Evolutionary conservation across 2,888 invertebrate species (phyloP).

Genomic region (Prenolepis imparis): DNA sequence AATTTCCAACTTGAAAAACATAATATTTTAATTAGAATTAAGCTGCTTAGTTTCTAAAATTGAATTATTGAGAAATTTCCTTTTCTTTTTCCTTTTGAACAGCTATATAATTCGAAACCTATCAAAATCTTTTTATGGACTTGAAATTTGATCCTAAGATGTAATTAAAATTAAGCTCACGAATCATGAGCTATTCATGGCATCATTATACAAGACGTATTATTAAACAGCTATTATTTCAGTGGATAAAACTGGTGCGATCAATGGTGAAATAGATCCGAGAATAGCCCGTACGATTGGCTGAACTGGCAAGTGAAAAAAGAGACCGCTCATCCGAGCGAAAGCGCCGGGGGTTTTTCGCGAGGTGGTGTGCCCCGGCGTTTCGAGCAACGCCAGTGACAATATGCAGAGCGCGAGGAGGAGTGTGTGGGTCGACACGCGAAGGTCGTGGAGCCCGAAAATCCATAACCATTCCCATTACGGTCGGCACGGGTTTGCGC

Average conservation of each 20-base stretch:
- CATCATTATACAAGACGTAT: background rate
- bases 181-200: background rate
- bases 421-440: constrained; percentile 75
- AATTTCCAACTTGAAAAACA: background rate
- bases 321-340: constrained; percentile 34
- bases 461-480: constrained; percentile 82
- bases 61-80: background rate
- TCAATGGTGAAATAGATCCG: constrained; percentile 9
- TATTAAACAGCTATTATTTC: background rate
- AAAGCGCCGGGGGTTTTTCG: constrained; percentile 33
- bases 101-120: background rate
- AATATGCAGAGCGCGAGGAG: constrained; percentile 67
- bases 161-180: background rate
- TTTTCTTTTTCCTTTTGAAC: background rate
- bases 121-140: background rate
- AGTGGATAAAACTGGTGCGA: constrained; percentile 19
- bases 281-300: background rate
- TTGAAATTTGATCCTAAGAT: background rate
- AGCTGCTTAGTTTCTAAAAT: background rate
- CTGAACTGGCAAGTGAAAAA: background rate
- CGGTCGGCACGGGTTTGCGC: constrained; percentile 75
- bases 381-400: constrained; percentile 57
- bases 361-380: constrained; percentile 25
- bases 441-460: constrained; percentile 82
- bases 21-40: background rate